Evolutionary conservation across 2,888 invertebrate genomes (phyloP), one percentile per base, ranked within the genome.

Genomic region (Meliscaeva auricollis): DNA sequence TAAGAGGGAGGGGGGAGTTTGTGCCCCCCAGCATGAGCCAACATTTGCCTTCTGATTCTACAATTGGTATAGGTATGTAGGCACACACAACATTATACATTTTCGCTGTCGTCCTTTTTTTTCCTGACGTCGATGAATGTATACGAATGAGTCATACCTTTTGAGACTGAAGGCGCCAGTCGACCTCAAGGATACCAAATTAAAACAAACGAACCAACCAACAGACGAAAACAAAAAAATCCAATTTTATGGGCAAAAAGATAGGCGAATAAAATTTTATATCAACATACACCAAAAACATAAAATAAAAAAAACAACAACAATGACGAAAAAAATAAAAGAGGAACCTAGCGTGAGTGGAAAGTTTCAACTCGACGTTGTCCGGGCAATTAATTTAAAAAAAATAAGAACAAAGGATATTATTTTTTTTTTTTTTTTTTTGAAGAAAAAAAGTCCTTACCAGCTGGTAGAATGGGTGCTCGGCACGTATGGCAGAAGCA

Each of bases 401-500:
- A 60, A 54, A 72, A 80, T 80, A 72, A 66, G 64, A 83, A 75
- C 46, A 75, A 77, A 73, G 22, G 52, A 54, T 73, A 58, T 58
- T 1, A 58, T 13, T 48, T 15, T 50, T 22, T 17, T 46, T 66
- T 50, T 35, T 46, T 3, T 32, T 48, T 64, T 68, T 11, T n/a
- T 26, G 32, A 48, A 41, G 58, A 26, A 56, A 64, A 54, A 20
- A 62, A 48, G 44, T 70, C 92, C 95, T 94, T 94, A 96, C 96
- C 95, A 94, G 95, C 94, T 91, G 96, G 95, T 91, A 96, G 88
- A 89, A 94, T 94, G 89, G 97, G 97, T 90, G 96, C 96, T 92
- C 96, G 96, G 95, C 97, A 97, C 93, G 97, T 96, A 94, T 97
- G 97, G 94, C 97, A 97, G 94, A 97, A 97, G 94, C 97, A 97